Evolutionary conservation across 2,797 vertebrate genomes (phyloP), one percentile per base, ranked within the genome.

Genomic region (Neosilurus hyrtlii): DNA sequence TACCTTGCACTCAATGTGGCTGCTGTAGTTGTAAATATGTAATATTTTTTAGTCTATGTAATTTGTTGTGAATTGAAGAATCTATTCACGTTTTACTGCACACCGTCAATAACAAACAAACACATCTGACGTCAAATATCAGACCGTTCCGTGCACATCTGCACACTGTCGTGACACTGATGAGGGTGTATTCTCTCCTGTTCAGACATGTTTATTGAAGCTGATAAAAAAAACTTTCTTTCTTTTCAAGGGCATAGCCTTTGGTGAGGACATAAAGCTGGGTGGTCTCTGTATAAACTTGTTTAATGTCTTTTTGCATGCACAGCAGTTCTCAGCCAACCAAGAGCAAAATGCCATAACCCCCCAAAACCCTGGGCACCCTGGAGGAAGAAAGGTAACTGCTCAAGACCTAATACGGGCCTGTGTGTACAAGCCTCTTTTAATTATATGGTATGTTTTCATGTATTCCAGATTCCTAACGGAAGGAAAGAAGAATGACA

Each of bases 391-490:
- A 88, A 82, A 63, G 88, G 89, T 90, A 82, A 83, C 77, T 16
- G 15, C 72, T 52, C 22, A 20, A 22, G 20, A 26, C n/a, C 24
- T 30, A 59, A 52, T 61, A 57, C 49, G 16, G 56, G 51, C 83
- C 6, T 76, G 78, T 75, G 37, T 35, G 54, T 61, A 26, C 70
- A 51, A 6, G 83, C 3, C 54, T 76, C 7, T 35, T 43, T 59
- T 51, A 81, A 72, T 20, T 30, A 51, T 51, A 35, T 9, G 18
- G 12, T 66, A 3, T 70, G 5, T 81, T 51, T 82, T 62, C 22
- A 5, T 86, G 51, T 86, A 11, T 89, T 89, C 43, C 87, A 90
- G 89, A 89, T 82, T 77, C 71, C 3, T 87, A 82, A 89, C 30
- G 4, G 54, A 79, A 66, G 49, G 43, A 65, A 56, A 10, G 15